Evolutionary conservation across 1,140 invertebrate species (phyloP), one percentile per base, ranked within the genome.

Genomic region (Leptinotarsa lineolata): DNA sequence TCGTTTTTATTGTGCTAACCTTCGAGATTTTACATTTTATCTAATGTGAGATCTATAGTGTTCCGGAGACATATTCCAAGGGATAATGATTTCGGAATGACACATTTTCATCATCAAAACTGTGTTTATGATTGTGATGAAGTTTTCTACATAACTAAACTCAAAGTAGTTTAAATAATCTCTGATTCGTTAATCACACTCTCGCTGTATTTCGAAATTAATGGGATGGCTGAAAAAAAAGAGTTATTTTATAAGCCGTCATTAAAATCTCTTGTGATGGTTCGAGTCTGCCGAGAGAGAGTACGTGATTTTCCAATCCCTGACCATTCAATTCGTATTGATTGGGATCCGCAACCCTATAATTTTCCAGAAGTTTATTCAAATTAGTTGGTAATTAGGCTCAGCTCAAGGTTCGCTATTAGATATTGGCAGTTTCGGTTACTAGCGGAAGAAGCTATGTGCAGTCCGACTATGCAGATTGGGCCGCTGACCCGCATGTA

Each of bases 401-500:
- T 45, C 67, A 22, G 20, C 46, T 46, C 67, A 68, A 48, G 18
- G 45, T 45, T 54, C 16, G 18, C 46, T 45, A 68, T 58, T 58
- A 48, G 45, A 48, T 21, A 54, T 68, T 15, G n/a, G 48, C 6
- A 54, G 64, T 70, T 69, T 71, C 67, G 67, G 71, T 65, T 76
- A 22, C 71, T 66, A 72, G 71, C 74, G 74, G 74, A 76, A 76
- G 74, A 66, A 73, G 59, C 70, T 67, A 64, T 72, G 66, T 76
- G 71, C 70, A 75, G 74, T 71, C 58, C 74, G 68, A 39, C 68
- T 48, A 77, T 78, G 78, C 80, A 76, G 80, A 81, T 81, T 83
- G 81, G 82, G 82, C 74, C 83, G 82, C 77, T 81, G 83, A 84
- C 83, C 83, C 77, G 79, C 77, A 79, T 81, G 78, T 84, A 84